phyloP scores from a whole-genome alignment of 1,140 invertebrate genomes.

The Tribolium madens region DNA sequence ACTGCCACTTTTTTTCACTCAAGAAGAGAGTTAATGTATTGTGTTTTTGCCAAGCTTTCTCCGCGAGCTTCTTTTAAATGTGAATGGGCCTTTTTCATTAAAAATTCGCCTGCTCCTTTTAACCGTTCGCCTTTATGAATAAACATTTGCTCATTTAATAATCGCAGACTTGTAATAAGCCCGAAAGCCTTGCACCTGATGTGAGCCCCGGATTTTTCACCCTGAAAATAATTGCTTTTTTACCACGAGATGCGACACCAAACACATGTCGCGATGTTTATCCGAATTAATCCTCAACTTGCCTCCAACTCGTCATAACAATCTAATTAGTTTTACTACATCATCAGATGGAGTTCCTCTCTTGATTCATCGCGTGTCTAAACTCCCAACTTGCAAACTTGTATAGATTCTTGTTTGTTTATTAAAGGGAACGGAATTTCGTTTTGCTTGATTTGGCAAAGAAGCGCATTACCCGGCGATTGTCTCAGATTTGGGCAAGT shows the following conservation, averaged over 20 bases:
- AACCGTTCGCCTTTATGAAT: slow-evolving; percentile 19
- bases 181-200: not conserved
- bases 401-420: not conserved
- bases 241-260: not conserved
- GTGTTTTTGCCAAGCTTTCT: slow-evolving; percentile 7
- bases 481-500: not conserved
- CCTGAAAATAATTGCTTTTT: not conserved
- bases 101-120: slow-evolving; percentile 12
- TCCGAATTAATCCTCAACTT: not conserved
- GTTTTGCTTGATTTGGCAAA: not conserved
- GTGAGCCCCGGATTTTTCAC: not conserved
- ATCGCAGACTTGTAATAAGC: slow-evolving; percentile 9
- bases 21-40: slow-evolving; percentile 24
- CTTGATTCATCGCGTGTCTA: not conserved
- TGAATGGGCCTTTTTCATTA: slow-evolving; percentile 37
- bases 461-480: not conserved
- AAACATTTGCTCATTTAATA: slow-evolving; percentile 32
- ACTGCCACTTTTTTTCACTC: slow-evolving; percentile 6
- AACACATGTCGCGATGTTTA: slow-evolving; percentile 1
- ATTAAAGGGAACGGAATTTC: not conserved
- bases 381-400: not conserved
- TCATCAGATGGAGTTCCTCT: not conserved
- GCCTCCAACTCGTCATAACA: not conserved
- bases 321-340: not conserved
- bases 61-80: slow-evolving; percentile 19